Evolutionary conservation across 2,888 invertebrate genomes (phyloP), one percentile per base, ranked within the genome.

Genomic region (Cryptocephalus primarius): DNA sequence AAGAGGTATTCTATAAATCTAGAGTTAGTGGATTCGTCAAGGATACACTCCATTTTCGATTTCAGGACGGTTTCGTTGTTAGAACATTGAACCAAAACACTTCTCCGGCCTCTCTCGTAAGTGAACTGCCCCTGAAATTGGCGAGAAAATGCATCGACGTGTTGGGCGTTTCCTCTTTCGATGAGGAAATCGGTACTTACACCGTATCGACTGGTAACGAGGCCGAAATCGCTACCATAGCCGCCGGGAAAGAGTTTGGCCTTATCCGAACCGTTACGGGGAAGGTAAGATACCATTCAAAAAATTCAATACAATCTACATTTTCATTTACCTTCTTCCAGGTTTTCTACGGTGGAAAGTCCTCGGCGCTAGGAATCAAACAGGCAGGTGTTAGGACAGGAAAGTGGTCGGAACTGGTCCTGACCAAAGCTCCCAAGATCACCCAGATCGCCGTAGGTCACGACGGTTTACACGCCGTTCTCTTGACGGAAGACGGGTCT

Each of bases 401-500:
- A 53, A 77, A 77, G 50, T 83, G 83, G 83, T 74, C 76, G 0
- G 75, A 82, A 46, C 72, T 83, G 61, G 69, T 75, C 40, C 71
- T 79, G 44, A 75, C 83, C 1, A 88, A 88, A 71, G 78, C 81
- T 13, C 82, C 84, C 1, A 82, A 80, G 62, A 78, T 87, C 48
- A 71, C 75, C 1, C 84, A 93, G 70, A 79, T 92, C 51, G 85
- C 92, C 0, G 80, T 92, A 2, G 95, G 96, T 0, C 94, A 95
- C 63, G 96, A 97, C 65, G 93, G 94, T 1, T 80, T 88, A 43
- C 93, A 97, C 67, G 91, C 89, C 0, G 75, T 96, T 44, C 69
- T 97, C 32, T 78, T 96, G n/a, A 80, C 92, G 36, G 92, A 95
- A 61, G 92, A 92, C 65, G 97, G 97, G 1, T 82, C 86, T 1